Base-by-base conservation (phyloP, 2,113 vertebrate species). In the Trachemys scripta region DNA sequence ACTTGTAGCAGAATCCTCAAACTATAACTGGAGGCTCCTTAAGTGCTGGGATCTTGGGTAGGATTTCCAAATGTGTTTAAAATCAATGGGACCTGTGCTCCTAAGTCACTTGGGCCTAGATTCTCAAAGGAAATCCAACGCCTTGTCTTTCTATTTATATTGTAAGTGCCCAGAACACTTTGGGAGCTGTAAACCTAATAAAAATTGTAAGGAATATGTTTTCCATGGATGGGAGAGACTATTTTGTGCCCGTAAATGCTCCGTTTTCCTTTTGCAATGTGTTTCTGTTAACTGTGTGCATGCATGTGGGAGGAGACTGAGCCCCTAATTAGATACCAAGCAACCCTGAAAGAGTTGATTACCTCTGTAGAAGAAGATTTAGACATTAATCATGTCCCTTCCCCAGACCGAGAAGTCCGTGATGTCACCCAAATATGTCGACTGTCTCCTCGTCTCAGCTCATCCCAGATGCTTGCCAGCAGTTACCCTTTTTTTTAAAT, bases 381-480 rank as follows among this genome's bases (percentile, higher is more conserved):
- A 5, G 85, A 89, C 89, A 95, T 11, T 22, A 95, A 82, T 87
- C 93, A 91, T 75, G 82, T 5, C 69, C 95, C 90, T 94, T 95
- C 85, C 65, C 80, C 91, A 94, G 90, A 93, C 92, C 80, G 51
- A 22, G 56, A 62, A 94, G n/a, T 12, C 0, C 1, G 27, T 31
- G 93, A 88, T 82, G 78, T 82, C 84, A 91, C 76, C 79, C 82
- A 90, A 96, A 90, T 0, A 0, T 87, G 89, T 69, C 10, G 88
- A 85, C 81, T 80, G 38, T 80, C 85, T 92, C 0, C 0, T 88
- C 78, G 72, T 84, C 93, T 94, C 62, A 65, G 49, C 47, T 87
- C 84, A 84, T 51, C 80, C 85, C 94, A 96, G 89, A 94, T 76
- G 54, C 86, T 95, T 93, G 80, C 89, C 96, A 97, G 94, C 94